These are phyloP conservation scores for Eudiplozoon nipponicum DNA, from an alignment of 2,888 invertebrate species.

Conservation along the genomic window DNA sequence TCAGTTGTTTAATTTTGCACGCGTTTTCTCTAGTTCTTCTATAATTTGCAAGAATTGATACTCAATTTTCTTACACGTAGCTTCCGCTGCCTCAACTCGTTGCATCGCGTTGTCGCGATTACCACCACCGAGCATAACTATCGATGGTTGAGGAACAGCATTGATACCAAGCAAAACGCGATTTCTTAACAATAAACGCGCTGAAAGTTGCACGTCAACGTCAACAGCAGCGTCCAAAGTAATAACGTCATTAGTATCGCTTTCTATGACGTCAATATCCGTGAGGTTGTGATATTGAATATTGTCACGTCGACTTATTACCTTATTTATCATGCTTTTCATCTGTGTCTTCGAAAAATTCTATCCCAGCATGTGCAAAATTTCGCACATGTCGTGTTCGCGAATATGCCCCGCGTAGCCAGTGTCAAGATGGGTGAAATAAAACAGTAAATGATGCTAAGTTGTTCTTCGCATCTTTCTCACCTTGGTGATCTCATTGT, in stretches of 20 bases:
- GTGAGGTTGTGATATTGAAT: constrained; percentile 39
- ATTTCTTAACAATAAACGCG: background rate
- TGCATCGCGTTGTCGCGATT: background rate
- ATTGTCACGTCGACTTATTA: too few species aligned
- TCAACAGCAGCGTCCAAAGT: background rate
- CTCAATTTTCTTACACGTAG: background rate
- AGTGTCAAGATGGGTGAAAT: constrained; percentile 68
- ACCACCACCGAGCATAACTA: background rate
- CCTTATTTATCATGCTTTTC: too few species aligned
- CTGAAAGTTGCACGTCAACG: background rate
- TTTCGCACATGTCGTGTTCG: constrained; percentile 52
- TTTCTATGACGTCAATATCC: constrained; percentile 27
- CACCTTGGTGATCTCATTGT: constrained; percentile 19
- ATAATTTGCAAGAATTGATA: background rate
- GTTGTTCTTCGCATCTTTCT: constrained; percentile 29
- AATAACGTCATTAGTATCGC: constrained; percentile 2
- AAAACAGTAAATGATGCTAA: constrained; percentile 46
- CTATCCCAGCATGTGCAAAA: constrained; percentile 52
- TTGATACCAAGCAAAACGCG: background rate
- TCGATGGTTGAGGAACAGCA: too few species aligned
- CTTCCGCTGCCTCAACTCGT: background rate
- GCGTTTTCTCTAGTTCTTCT: constrained; percentile 1
- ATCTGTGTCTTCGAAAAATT: constrained; percentile 59
- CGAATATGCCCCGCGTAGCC: constrained; percentile 55
- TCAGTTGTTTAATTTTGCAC: background rate